These are phyloP conservation scores for Octomys mimax DNA, from an alignment of 2,797 vertebrate genomes.

Conservation along the genomic window DNA sequence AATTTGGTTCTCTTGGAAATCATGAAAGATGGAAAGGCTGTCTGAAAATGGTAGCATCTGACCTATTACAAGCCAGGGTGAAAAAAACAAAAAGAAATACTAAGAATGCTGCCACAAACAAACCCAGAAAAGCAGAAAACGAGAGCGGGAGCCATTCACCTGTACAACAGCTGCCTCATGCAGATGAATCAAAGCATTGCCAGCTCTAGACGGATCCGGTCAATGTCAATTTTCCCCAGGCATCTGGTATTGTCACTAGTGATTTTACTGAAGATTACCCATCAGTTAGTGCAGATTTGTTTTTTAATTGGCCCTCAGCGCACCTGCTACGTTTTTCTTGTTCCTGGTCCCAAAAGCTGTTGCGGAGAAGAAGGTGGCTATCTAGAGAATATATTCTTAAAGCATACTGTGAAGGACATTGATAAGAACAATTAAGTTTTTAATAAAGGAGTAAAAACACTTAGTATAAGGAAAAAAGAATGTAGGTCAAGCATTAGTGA, in stretches of 20 bases:
- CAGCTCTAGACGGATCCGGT: slow-evolving; percentile 82
- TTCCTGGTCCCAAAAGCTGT: slow-evolving; percentile 83
- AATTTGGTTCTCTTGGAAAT: slow-evolving; percentile 65
- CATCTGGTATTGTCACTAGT: slow-evolving; percentile 84
- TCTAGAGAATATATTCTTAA: slow-evolving; percentile 82
- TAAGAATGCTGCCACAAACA: slow-evolving; percentile 62
- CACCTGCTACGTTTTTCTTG: slow-evolving; percentile 86
- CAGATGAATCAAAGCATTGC: slow-evolving; percentile 80
- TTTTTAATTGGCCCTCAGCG: slow-evolving; percentile 89
- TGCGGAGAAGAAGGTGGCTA: slow-evolving; percentile 76
- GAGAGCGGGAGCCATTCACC: slow-evolving; percentile 69
- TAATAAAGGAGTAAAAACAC: slow-evolving; percentile 78
- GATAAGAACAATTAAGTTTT: slow-evolving; percentile 83
- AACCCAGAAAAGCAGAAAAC: slow-evolving; percentile 67
- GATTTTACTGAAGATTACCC: slow-evolving; percentile 88
- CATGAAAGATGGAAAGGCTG: slow-evolving; percentile 53
- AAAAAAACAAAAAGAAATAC: slow-evolving; percentile 23
- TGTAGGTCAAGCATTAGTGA: slow-evolving; percentile 75
- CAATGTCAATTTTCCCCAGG: slow-evolving; percentile 88
- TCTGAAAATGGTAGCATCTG: slow-evolving; percentile 75
- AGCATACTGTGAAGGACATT: slow-evolving; percentile 79
- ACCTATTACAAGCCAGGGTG: slow-evolving; percentile 74
- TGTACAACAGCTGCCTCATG: slow-evolving; percentile 75
- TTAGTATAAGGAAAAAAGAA: slow-evolving; percentile 74
- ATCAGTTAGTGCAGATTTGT: slow-evolving; percentile 89